Evolutionary conservation across 2,888 invertebrate species (phyloP), one percentile per base, ranked within the genome.

Genomic region (Pocota personata): DNA sequence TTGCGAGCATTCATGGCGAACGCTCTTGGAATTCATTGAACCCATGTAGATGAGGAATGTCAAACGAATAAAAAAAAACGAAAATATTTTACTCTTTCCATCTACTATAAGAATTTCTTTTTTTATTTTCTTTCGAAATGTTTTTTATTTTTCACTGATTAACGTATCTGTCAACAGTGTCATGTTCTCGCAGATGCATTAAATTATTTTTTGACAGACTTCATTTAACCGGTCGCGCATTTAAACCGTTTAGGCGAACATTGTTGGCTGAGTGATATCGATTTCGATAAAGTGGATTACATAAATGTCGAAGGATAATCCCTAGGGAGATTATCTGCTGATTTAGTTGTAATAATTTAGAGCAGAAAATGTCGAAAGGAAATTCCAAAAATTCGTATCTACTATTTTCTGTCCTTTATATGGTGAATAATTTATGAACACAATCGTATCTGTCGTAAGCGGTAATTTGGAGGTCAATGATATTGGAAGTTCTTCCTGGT

Each of bases 271-370:
- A 48, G 55, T 12, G 27, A 40, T 69, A 73, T 83, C 67, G 79
- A 79, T 67, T 69, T 48, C 35, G 72, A 82, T 82, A 77, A 58
- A 82, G 67, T 67, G 64, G 80, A 72, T 77, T 86, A 66, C 55
- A 60, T 16, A 66, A 79, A 69, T 32, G 62, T 37, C 40, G 32
- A 52, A 21, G 52, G 35, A 64, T 80, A 80, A 79, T 86, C 84
- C 80, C 43, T 24, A 14, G 40, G 43, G 60, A 32, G 62, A 69
- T 79, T 69, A 75, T 69, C 58, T 69, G 32, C 57, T 83, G 62
- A 78, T 35, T 46, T 73, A 67, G 48, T 69, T 75, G 73, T 24
- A 71, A 75, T 46, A 69, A 71, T 46, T 72, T 79, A 43, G 55
- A 69, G 43, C 14, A 24, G 66, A 30, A 60, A 50, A 62, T 67